A percentile compares a stretch with the other conserved stretches of the same genome.
Evolutionary conservation across 2,797 vertebrate species (phyloP).

Genomic region (Sebastes glaucus): DNA sequence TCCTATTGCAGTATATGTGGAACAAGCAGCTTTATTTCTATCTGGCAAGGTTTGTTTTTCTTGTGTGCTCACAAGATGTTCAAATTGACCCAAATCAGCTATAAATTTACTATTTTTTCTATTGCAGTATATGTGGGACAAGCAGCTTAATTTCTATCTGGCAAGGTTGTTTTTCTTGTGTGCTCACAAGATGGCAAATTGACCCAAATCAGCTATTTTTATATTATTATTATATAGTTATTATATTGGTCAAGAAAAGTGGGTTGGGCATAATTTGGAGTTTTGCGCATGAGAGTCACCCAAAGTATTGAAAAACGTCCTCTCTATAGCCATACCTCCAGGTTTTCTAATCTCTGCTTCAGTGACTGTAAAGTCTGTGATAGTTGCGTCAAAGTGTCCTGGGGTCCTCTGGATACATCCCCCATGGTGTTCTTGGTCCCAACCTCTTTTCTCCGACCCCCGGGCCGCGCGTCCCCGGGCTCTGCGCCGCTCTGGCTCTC

Average conservation of each 20-base stretch:
- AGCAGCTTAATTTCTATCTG: not conserved
- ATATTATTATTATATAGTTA: too few relatives aligned
- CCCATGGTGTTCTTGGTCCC: conserved; percentile 94
- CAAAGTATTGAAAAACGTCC: conserved; percentile 15
- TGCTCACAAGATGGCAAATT: not conserved
- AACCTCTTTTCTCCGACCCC: conserved; percentile 84
- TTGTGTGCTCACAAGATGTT: not conserved
- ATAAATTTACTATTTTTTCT: too few relatives aligned
- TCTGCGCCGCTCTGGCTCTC: conserved; percentile 92
- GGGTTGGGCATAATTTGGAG: not conserved
- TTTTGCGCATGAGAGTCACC: conserved; percentile 12
- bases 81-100: not conserved
- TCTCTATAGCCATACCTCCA: conserved; percentile 85
- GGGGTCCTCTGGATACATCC: conserved; percentile 92
- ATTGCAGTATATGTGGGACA: not conserved
- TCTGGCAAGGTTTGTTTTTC: too few relatives aligned
- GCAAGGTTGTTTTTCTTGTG: not conserved
- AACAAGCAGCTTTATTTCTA: too few relatives aligned
- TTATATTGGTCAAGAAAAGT: not conserved
- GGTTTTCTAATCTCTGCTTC: conserved; percentile 93
- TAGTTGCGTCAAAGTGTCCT: conserved; percentile 93
- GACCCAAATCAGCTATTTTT: not conserved
- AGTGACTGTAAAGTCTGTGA: conserved; percentile 96
- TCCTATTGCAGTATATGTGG: not conserved
- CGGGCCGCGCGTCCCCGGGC: conserved; percentile 81